phyloP scores from a whole-genome alignment of 1,140 invertebrate genomes.

The Thaumatotibia leucotreta region DNA sequence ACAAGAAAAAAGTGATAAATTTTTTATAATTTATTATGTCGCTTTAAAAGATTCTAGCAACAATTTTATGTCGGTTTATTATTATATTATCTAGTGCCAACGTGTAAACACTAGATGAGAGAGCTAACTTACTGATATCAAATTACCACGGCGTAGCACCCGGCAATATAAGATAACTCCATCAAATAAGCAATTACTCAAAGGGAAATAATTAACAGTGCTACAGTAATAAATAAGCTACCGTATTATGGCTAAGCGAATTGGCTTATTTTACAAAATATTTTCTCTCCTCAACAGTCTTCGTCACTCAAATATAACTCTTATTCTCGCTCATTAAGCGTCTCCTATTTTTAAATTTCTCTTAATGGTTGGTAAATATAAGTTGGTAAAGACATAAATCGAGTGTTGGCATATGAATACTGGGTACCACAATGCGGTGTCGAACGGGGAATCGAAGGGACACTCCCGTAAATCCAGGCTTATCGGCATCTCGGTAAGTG shows the following conservation, averaged over 20 bases:
- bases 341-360: conserved; percentile 7
- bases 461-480: conserved; percentile 45
- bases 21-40: too few species aligned
- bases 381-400: conserved; percentile 52
- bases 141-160: neutral
- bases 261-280: conserved; percentile 42
- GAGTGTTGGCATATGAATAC: conserved; percentile 66
- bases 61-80: too few species aligned
- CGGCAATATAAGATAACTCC: conserved; percentile 17
- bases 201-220: conserved; percentile 57
- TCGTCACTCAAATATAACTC: conserved; percentile 17
- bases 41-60: too few species aligned
- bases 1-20: too few species aligned
- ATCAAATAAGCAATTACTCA: conserved; percentile 53
- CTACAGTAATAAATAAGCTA: conserved; percentile 53
- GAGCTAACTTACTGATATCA: neutral
- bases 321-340: conserved; percentile 22
- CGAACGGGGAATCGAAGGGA: conserved; percentile 30
- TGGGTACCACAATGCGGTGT: conserved; percentile 52
- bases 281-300: conserved; percentile 19
- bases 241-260: conserved; percentile 38
- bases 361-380: conserved; percentile 16
- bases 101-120: neutral
- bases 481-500: conserved; percentile 24
- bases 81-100: too few species aligned